Evolutionary conservation across 2,888 invertebrate genomes (phyloP), one percentile per base, ranked within the genome.

Genomic region (Hydrotaea cyrtoneurina): DNA sequence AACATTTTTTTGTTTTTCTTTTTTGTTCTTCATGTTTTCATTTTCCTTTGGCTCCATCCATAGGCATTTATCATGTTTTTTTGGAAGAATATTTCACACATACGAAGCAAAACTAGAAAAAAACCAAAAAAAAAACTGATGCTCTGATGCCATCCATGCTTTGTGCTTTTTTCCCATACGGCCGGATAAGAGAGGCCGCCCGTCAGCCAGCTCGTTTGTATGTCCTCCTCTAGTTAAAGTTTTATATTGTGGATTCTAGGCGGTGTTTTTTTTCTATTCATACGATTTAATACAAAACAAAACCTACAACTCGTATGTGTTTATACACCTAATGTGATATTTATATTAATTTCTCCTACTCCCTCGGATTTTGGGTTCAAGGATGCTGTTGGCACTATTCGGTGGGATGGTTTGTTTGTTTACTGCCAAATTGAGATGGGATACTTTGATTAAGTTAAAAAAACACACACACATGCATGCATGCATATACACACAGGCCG

Each of bases 41-140:
- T 15, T 50, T 50, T 50, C n/a, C 50, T 39, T 39, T 10, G 13
- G n/a, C 23, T n/a, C 62, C 23, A 8, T 31, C 43, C 31, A 66
- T 21, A 69, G 66, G 46, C 66, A 74, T 74, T 66, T 55, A 79
- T 66, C 55, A 39, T 72, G n/a, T n/a, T n/a, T 13, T 57, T 73
- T 57, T 19, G 19, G 23, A 31, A 43, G 21, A 62, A 23, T 72
- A 10, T 59, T 17, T 46, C 4, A 17, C 78, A 19, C 7, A 71
- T 17, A 71, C 8, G 23, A 66, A 26, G 8, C 31, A 36, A 36
- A 7, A 26, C 7, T 13, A 26, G 31, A 26, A 13, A 46, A 36
- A 36, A 7, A 26, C 7, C 13, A 26, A 50, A n/a, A 62, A 39
- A n/a, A 50, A 21, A 1, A 8, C n/a, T 15, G 31, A 53, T 71